Percentiles rank a stretch among this genome's conserved stretches.
Conservation (phyloP, 2,888 invertebrate species). For the Halictus quadricinctus region DNA sequence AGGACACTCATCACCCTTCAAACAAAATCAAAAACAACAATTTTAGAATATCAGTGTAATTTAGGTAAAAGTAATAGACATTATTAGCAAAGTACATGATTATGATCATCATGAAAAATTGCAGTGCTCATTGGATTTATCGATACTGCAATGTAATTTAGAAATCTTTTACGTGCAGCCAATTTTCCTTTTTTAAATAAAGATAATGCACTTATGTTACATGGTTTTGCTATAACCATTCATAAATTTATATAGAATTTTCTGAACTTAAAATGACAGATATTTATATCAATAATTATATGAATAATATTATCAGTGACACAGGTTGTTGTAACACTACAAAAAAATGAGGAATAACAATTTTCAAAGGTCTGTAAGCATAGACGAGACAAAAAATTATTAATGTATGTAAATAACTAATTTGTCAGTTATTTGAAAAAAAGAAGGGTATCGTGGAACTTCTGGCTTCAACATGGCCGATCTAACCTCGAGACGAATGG, state of each 20-base stretch:
- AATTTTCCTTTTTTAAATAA: background rate
- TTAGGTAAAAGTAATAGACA: background rate
- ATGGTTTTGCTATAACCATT: background rate
- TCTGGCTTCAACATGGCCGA: slow-evolving; percentile 76
- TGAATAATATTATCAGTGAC: slow-evolving; percentile 1
- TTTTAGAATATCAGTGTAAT: background rate
- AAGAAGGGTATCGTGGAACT: slow-evolving; percentile 57
- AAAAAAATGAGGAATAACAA: background rate
- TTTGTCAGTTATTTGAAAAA: slow-evolving; percentile 46
- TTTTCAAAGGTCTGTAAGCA: background rate
- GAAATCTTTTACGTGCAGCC: background rate
- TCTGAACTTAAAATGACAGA: background rate
- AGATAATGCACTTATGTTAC: background rate
- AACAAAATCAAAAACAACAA: slow-evolving; percentile 16
- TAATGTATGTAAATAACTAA: slow-evolving; percentile 7
- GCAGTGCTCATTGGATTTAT: slow-evolving; percentile 55
- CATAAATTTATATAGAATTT: background rate
- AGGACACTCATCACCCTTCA: slow-evolving; percentile 90
- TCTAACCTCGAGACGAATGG: slow-evolving; percentile 72
- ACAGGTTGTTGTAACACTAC: background rate
- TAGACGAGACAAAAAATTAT: background rate
- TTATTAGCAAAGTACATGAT: background rate
- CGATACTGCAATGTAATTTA: slow-evolving; percentile 57
- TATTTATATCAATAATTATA: background rate
- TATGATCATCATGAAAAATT: slow-evolving; percentile 24